phyloP scores from a whole-genome alignment of 2,888 invertebrate species.

The Platycnemis pennipes region DNA sequence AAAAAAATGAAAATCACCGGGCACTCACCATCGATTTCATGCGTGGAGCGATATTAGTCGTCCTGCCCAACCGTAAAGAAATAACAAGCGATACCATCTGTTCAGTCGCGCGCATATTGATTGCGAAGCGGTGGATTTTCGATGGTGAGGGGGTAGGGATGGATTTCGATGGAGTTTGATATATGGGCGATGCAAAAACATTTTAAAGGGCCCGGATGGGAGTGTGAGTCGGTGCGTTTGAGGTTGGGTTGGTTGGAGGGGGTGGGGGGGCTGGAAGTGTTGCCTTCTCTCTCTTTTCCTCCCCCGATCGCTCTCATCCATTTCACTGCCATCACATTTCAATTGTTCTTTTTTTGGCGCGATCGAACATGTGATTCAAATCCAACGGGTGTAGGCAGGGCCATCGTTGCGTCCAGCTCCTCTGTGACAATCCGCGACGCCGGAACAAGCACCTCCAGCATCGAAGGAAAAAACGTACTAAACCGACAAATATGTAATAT shows the following conservation, averaged over 20 bases:
- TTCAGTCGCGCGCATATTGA: neutral
- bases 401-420: no score
- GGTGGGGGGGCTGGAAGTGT: neutral
- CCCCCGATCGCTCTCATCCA: neutral
- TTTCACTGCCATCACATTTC: no score
- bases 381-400: neutral
- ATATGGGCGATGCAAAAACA: neutral
- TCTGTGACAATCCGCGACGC: no score
- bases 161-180: constrained; percentile 9
- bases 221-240: no score
- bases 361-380: neutral
- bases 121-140: neutral
- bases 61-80: neutral
- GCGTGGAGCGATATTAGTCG: neutral
- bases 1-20: neutral
- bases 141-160: neutral
- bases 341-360: neutral
- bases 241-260: no score
- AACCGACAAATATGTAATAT: no score
- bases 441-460: no score
- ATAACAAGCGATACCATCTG: neutral
- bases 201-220: neutral
- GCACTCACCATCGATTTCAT: neutral
- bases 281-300: neutral
- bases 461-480: no score